Evolutionary conservation across 2,888 invertebrate species (phyloP).

Genomic region (Hypomecis punctinalis): DNA sequence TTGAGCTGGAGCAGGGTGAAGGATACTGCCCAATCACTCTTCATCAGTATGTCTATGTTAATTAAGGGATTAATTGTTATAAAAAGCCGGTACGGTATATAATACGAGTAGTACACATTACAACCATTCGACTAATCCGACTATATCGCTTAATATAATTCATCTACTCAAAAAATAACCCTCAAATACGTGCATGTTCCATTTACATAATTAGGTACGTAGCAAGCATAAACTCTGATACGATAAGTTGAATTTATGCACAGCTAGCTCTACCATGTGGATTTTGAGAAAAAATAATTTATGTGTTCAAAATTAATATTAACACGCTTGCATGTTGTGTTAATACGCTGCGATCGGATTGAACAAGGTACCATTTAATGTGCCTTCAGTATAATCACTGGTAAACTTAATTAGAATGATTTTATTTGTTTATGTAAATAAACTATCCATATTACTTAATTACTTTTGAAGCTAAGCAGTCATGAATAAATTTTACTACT

Average conservation of each 20-base stretch:
- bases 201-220: constrained; percentile 69
- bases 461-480: too few relatives aligned
- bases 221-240: constrained; percentile 77
- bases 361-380: constrained; percentile 30
- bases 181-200: constrained; percentile 13
- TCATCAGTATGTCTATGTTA: too few relatives aligned
- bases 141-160: neutral
- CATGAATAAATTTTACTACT: too few relatives aligned
- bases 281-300: constrained; percentile 48
- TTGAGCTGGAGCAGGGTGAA: too few relatives aligned
- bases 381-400: constrained; percentile 4
- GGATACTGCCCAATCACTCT: too few relatives aligned
- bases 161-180: neutral
- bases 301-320: constrained; percentile 45
- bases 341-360: constrained; percentile 32
- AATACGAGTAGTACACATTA: neutral
- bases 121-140: neutral
- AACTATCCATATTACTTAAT: too few relatives aligned
- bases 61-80: too few relatives aligned
- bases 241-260: constrained; percentile 79
- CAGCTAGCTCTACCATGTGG: constrained; percentile 63
- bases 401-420: constrained; percentile 7
- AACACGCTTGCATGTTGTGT: constrained; percentile 45
- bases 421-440: too few relatives aligned
- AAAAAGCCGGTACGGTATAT: too few relatives aligned